phyloP scores from a whole-genome alignment of 2,888 invertebrate genomes.

The Choreutis nemorana region DNA sequence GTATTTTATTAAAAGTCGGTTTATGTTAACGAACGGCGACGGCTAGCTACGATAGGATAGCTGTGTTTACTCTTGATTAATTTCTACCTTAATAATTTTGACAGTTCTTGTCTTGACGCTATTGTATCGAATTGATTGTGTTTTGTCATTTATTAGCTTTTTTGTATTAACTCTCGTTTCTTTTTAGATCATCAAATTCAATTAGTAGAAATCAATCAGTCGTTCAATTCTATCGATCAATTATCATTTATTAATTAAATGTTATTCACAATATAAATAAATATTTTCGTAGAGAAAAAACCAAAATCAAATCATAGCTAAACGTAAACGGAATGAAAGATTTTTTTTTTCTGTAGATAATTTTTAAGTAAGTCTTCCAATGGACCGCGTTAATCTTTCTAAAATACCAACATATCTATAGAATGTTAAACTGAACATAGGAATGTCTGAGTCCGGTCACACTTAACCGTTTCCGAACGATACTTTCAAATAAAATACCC shows the following conservation, averaged over 20 bases:
- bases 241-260: neutral
- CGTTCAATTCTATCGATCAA: neutral
- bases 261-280: neutral
- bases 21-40: slow-evolving; percentile 37
- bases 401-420: slow-evolving; percentile 19
- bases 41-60: slow-evolving; percentile 18
- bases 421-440: slow-evolving; percentile 17
- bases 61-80: slow-evolving; percentile 20
- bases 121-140: too few species aligned
- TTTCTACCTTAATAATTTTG: slow-evolving; percentile 18
- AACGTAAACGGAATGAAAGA: too few species aligned
- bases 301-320: too few species aligned
- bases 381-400: too few species aligned
- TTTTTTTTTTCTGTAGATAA: too few species aligned
- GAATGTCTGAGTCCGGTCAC: slow-evolving; percentile 19
- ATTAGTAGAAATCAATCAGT: neutral
- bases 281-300: slow-evolving; percentile 6
- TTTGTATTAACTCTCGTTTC: slow-evolving; percentile 2
- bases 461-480: slow-evolving; percentile 12
- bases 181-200: neutral
- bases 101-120: slow-evolving; percentile 9
- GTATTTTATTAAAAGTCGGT: slow-evolving; percentile 41
- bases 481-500: slow-evolving; percentile 25
- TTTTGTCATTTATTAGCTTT: too few species aligned
- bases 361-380: too few species aligned